These are phyloP conservation scores for Euura saliciscinereae DNA, from an alignment of 1,140 invertebrate species.

Conservation along the genomic window DNA sequence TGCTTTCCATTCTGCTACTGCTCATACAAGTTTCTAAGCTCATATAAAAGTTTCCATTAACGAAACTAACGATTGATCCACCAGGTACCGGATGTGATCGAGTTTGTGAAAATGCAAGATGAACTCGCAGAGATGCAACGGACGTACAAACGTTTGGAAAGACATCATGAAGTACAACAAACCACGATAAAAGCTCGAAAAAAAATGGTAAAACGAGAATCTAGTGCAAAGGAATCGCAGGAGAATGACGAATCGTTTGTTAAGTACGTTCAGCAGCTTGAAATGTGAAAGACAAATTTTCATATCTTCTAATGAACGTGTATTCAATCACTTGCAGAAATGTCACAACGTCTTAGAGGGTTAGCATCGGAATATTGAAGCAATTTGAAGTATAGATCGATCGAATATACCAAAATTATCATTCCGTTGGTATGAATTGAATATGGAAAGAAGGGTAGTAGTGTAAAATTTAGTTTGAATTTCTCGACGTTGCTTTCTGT, in stretches of 20 bases:
- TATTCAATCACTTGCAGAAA: too few species aligned
- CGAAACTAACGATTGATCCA: slow-evolving; percentile 4
- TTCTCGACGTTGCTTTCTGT: too few species aligned
- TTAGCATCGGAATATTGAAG: too few species aligned
- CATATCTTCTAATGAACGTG: too few species aligned
- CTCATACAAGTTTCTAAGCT: background rate
- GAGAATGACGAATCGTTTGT: background rate
- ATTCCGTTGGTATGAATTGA: too few species aligned
- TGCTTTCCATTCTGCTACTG: background rate
- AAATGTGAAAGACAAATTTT: too few species aligned
- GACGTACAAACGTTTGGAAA: slow-evolving; percentile 56
- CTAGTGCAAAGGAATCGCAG: background rate
- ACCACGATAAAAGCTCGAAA: slow-evolving; percentile 24
- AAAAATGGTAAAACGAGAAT: slow-evolving; percentile 7
- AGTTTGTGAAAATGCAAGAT: slow-evolving; percentile 61
- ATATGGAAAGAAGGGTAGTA: too few species aligned
- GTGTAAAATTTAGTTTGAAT: too few species aligned
- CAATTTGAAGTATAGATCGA: too few species aligned
- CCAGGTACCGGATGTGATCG: slow-evolving; percentile 61
- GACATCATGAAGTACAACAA: slow-evolving; percentile 55
- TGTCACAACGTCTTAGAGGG: too few species aligned
- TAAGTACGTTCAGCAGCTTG: background rate
- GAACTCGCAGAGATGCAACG: slow-evolving; percentile 58
- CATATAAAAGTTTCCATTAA: background rate
- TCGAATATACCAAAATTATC: too few species aligned